phyloP scores from a whole-genome alignment of 2,797 vertebrate genomes.

The Acanthurus leucopareius region DNA sequence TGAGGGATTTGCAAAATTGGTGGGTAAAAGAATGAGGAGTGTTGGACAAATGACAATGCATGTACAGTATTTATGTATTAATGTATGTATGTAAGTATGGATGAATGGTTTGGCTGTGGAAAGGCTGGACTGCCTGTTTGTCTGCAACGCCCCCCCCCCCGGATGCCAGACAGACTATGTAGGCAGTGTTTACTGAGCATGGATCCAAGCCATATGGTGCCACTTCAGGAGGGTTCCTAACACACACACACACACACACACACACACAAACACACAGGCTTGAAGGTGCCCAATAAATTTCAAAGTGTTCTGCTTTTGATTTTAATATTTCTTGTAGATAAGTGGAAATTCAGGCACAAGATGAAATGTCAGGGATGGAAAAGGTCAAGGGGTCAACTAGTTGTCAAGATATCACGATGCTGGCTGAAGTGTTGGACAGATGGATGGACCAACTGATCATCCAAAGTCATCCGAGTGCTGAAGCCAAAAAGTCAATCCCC shows the following conservation, averaged over 20 bases:
- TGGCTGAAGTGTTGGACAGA: slow-evolving; percentile 37
- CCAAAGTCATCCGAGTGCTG: background rate
- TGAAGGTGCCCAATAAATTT: background rate
- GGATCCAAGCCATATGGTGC: slow-evolving; percentile 68
- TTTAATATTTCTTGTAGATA: background rate
- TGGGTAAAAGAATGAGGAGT: background rate
- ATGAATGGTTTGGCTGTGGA: slow-evolving; percentile 10
- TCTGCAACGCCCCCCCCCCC: slow-evolving; percentile 38
- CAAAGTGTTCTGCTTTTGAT: background rate
- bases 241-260: slow-evolving; percentile 23
- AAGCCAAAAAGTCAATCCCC: background rate
- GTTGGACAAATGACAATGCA: background rate
- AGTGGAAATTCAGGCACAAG: background rate
- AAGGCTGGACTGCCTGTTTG: slow-evolving; percentile 41
- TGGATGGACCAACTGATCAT: slow-evolving; percentile 32
- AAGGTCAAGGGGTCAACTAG: slow-evolving; percentile 22
- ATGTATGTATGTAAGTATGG: background rate
- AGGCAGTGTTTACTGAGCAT: slow-evolving; percentile 61
- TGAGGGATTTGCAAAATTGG: slow-evolving; percentile 7
- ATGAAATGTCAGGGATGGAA: background rate
- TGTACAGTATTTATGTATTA: background rate
- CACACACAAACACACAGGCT: background rate
- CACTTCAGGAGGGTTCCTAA: slow-evolving; percentile 36
- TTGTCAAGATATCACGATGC: slow-evolving; percentile 17
- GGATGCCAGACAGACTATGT: slow-evolving; percentile 56